Evolutionary conservation across 2,113 vertebrate genomes (phyloP), one percentile per base, ranked within the genome.

Genomic region (Microtus richardsoni): DNA sequence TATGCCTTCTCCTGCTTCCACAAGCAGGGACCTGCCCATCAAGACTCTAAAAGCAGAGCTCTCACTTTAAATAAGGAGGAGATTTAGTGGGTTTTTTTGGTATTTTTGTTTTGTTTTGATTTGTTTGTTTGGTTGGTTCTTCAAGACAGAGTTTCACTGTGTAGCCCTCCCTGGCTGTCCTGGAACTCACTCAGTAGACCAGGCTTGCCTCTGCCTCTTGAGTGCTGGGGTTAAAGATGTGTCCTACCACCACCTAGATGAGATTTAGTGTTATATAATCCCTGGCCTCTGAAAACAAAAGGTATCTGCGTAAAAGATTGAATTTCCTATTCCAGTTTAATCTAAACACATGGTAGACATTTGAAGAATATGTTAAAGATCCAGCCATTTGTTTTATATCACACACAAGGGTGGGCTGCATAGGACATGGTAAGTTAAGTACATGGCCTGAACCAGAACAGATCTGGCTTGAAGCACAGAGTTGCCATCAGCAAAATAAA

Each of bases 11-110:
- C 62, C 22, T 58, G 21, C 60, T 96, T 93, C 85, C 22, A 41
- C 11, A 84, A 60, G 26, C 77, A 86, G 49, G 7, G 44, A 24
- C 8, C 33, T 12, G 44, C 26, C 58, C 49, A 62, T 60, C 47
- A 74, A 77, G 62, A 89, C 54, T 91, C 62, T 74, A 89, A 91
- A 95, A 79, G 16, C 75, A 9, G 14, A 84, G 79, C 74, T 89
- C 13, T 64, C 39, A 41, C 62, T n/a, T n/a, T n/a, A 86, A 79
- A 75, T n/a, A 79, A 39, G 36, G 92, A 83, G 64, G 36, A 89
- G 6, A 97, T 78, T 82, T 64, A 60, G 14, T 91, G 49, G 54
- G 14, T 16, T 54, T 58, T 54, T 58, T 58, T 58, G 1, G 54
- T 17, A 58, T 58, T 58, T 19, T 58, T 58, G 4, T 58, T 12